Base-by-base conservation (phyloP, 2,113 vertebrate genomes). In the Mus spicilegus region DNA sequence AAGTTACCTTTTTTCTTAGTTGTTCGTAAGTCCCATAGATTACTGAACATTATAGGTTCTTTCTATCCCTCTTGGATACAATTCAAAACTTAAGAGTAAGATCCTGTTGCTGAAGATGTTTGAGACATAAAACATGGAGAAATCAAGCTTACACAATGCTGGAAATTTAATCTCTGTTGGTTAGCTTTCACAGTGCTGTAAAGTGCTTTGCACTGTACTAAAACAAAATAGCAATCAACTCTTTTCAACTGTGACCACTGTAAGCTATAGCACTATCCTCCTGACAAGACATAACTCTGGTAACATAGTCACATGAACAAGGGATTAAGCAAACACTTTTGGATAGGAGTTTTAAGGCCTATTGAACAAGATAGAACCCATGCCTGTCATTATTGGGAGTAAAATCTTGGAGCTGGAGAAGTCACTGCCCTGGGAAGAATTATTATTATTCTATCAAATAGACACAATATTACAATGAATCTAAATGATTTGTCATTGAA, bases 371-470 rank as follows among this genome's bases (percentile, higher is more conserved):
- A 84, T 42, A 2, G 3, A 58, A 42, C 24, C 13, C 26, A 63
- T 63, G 4, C 30, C 24, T 84, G 12, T 0, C 81, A 63, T 63
- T 84, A 19, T 63, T 42, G 2, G n/a, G 7, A 19, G 24, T 84
- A 63, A 3, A 1, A 42, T 9, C 5, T 42, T 63, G 22, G 28
- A 30, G 22, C 7, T 63, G 30, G 24, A 42, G 13, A 5, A 4
- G 6, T 42, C n/a, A 84, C 3, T 63, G 12, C 3, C 13, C 7
- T 63, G 30, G 16, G 2, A 7, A 1, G 4, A 5, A 46, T 3
- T 28, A 85, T 1, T 46, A 17, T 85, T 63, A 85, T 46, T 65
- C 16, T 85, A 16, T 7, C 7, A 65, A 46, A 84, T 63, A 11
- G 22, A 16, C 4, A 28, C 16, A 63, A 16, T 28, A 42, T 42